Conservation (phyloP, 2,888 invertebrate species). For the Caenorhabditis afra region DNA sequence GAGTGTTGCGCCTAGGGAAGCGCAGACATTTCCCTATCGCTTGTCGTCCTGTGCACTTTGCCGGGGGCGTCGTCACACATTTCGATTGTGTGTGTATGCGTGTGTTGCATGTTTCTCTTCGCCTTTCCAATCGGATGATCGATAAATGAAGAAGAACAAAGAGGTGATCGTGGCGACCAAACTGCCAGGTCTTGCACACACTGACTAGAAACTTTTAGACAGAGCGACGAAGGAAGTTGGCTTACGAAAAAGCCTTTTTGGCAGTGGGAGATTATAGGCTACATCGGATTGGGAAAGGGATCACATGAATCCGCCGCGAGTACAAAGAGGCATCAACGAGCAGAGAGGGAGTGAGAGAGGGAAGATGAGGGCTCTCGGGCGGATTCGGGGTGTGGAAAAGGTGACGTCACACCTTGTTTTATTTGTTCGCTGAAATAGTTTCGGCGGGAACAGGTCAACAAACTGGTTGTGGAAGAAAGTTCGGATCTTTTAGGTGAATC, state of each 20-base stretch:
- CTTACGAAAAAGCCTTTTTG: too few species aligned
- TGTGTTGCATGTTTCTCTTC: slow-evolving; percentile 16
- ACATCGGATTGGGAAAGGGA: too few species aligned
- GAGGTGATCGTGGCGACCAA: neutral
- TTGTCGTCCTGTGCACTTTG: slow-evolving; percentile 22
- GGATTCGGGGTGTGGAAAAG: neutral
- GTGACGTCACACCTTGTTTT: neutral
- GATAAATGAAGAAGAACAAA: slow-evolving; percentile 15
- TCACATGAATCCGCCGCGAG: too few species aligned
- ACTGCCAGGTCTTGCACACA: neutral
- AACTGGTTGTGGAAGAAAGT: neutral
- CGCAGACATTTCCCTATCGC: slow-evolving; percentile 10
- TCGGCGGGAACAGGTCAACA: neutral
- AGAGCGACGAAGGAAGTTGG: too few species aligned
- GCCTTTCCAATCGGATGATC: slow-evolving; percentile 29
- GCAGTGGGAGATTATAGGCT: too few species aligned
- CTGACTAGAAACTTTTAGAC: too few species aligned
- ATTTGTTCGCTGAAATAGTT: neutral
- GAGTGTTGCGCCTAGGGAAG: slow-evolving; percentile 6
- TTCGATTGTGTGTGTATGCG: slow-evolving; percentile 1
- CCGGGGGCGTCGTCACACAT: slow-evolving; percentile 35
- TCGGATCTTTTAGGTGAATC: too few species aligned
- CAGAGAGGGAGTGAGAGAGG: neutral
- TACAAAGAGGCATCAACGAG: neutral
- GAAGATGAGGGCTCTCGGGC: neutral